phyloP scores from a whole-genome alignment of 2,797 vertebrate species.

The Sylvia borin region DNA sequence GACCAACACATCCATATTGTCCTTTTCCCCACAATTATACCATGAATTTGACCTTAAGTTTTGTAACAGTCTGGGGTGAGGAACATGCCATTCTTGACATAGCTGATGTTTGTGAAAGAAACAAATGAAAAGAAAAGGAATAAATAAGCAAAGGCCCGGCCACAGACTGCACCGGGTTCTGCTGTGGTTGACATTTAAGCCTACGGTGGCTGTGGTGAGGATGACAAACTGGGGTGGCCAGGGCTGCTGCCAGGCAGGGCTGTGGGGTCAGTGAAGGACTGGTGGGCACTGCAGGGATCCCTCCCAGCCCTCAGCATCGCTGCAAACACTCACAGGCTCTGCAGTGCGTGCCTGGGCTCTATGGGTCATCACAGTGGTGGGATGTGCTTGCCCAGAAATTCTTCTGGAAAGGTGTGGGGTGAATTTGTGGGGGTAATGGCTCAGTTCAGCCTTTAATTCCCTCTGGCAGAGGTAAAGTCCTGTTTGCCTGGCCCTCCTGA shows the following conservation, averaged over 20 bases:
- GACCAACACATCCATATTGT: not conserved
- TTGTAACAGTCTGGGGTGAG: not conserved
- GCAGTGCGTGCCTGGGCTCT: not conserved
- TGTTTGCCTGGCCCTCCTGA: not conserved
- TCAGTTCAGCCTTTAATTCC: not conserved
- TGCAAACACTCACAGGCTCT: not conserved
- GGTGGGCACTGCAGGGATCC: not conserved
- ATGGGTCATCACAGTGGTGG: fast-evolving
- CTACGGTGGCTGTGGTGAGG: not conserved
- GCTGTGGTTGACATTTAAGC: not conserved
- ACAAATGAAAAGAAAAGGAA: not conserved
- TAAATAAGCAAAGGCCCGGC: not conserved
- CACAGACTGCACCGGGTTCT: not conserved
- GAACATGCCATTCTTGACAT: conserved; percentile 3
- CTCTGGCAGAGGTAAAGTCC: not conserved
- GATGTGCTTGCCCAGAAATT: not conserved
- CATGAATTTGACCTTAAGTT: conserved; percentile 21
- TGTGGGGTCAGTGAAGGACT: not conserved
- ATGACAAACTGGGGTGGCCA: not conserved
- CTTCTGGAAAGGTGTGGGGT: not conserved
- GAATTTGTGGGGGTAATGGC: not conserved
- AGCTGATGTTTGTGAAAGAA: conserved; percentile 40
- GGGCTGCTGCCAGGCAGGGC: not conserved
- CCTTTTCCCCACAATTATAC: conserved; percentile 34
- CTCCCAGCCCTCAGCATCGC: fast-evolving